Base-by-base conservation (phyloP, 1,140 invertebrate genomes). In the Atopsyche davidsoni region DNA sequence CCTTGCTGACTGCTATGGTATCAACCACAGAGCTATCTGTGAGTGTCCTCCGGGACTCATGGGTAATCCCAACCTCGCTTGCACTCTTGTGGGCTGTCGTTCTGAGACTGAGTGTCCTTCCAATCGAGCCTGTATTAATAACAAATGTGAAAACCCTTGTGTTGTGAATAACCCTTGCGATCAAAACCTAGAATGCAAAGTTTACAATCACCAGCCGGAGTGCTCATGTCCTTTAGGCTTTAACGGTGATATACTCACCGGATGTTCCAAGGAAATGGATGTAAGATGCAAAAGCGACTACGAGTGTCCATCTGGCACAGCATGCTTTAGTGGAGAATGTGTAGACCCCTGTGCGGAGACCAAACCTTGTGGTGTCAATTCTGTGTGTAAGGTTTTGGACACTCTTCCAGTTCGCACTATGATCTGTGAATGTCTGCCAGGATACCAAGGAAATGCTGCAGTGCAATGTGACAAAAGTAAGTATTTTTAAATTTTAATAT, bases 361-460 rank as follows among this genome's bases (percentile, higher is more conserved):
- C 2, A 75, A 82, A 57, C 90, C 91, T 0, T 95, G 92, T 60
- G 86, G 86, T 23, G 75, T 79, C 6, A 91, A 91, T 55, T 84
- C 89, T 0, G 73, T 81, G 44, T 95, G 92, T 60, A 81, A 79
- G 40, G 82, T 92, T 1, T 66, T 87, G 2, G 85, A 93, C 60
- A 89, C 90, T 0, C 68, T 80, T 17, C 88, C 90, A 1, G 82
- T 93, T 0, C 78, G 86, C 59, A 92, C 89, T 11, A 89, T 93
- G 87, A 81, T 89, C 47, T 95, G 92, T 59, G 81, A 87, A 65
- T 94, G 91, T 63, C 63, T 86, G n/a, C 83, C 86, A 18, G 87
- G 88, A 36, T 92, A 87, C 64, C 80, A 80, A 66, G 87, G 87
- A 65, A 87, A 89, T 64, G 87, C 87, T 14, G 80, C 86, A 17